phyloP scores from a whole-genome alignment of 2,888 invertebrate genomes.

The Cataglyphis altisquamis region DNA sequence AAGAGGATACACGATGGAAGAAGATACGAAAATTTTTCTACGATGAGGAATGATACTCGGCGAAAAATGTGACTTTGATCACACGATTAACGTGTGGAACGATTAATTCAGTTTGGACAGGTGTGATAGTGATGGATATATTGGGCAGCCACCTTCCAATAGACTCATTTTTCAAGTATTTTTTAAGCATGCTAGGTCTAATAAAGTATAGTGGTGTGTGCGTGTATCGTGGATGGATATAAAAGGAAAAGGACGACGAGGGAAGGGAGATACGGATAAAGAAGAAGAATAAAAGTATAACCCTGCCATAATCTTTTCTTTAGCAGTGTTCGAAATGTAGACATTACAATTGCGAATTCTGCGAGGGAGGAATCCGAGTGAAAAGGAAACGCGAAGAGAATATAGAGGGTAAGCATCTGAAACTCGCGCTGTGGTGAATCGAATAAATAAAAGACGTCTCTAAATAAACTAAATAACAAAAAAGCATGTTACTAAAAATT shows the following conservation, averaged over 20 bases:
- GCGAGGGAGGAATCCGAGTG: slow-evolving; percentile 15
- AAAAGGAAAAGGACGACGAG: slow-evolving; percentile 51
- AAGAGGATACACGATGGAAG: neutral
- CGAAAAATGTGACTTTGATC: slow-evolving; percentile 50
- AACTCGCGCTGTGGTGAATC: slow-evolving; percentile 38
- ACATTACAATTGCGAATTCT: slow-evolving; percentile 36
- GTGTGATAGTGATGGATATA: slow-evolving; percentile 80
- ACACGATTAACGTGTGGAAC: slow-evolving; percentile 61
- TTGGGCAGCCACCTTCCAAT: slow-evolving; percentile 82
- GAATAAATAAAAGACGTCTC: slow-evolving; percentile 35
- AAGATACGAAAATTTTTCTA: slow-evolving; percentile 28
- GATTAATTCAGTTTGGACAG: slow-evolving; percentile 55
- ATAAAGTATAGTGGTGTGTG: slow-evolving; percentile 78
- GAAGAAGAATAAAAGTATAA: neutral
- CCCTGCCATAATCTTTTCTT: slow-evolving; percentile 50
- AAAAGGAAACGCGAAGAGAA: slow-evolving; percentile 5
- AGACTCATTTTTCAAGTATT: slow-evolving; percentile 84
- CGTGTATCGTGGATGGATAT: slow-evolving; percentile 69
- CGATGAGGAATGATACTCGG: slow-evolving; percentile 54
- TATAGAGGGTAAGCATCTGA: slow-evolving; percentile 24
- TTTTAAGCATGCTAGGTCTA: slow-evolving; percentile 84
- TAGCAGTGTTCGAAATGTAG: slow-evolving; percentile 40
- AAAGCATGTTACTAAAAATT: slow-evolving; percentile 60
- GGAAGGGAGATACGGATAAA: slow-evolving; percentile 50
- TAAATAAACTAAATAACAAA: slow-evolving; percentile 52